Evolutionary conservation across 2,113 vertebrate genomes (phyloP).

Genomic region (Scomber scombrus): DNA sequence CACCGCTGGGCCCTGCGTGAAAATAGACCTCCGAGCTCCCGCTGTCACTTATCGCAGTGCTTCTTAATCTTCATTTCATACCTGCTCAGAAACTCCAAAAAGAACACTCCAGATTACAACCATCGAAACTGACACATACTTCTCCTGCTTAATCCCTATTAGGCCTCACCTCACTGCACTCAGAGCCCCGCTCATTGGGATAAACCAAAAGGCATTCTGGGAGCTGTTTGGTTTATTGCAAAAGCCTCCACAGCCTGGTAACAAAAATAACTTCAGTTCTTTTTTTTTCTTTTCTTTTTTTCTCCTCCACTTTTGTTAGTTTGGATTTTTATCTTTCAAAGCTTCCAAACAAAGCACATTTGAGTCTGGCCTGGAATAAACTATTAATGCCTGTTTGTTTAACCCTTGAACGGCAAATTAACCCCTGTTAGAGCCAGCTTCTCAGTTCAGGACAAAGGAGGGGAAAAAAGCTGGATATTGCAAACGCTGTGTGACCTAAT

Average conservation of each 20-base stretch:
- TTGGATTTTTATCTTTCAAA: conserved; percentile 15
- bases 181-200: conserved; percentile 54
- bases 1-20: conserved; percentile 27
- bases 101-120: conserved; percentile 68
- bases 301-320: not conserved
- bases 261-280: conserved; percentile 21
- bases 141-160: conserved; percentile 77
- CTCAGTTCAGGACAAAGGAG: conserved; percentile 84
- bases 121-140: conserved; percentile 78
- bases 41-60: conserved; percentile 47
- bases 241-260: conserved; percentile 35
- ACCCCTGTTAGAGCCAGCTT: conserved; percentile 89
- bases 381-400: conserved; percentile 87
- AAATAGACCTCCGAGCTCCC: conserved; percentile 52
- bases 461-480: conserved; percentile 58
- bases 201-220: conserved; percentile 63
- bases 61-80: conserved; percentile 65
- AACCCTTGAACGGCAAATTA: conserved; percentile 91
- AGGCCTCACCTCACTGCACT: conserved; percentile 73
- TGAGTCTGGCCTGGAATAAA: conserved; percentile 45
- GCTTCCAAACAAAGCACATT: conserved; percentile 16
- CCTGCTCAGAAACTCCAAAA: conserved; percentile 60
- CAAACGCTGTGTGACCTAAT: conserved; percentile 39
- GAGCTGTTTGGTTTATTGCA: conserved; percentile 61
- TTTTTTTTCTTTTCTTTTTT: conserved; percentile 21